Conservation (phyloP, 1,140 invertebrate genomes). For the Arctopsyche grandis region DNA sequence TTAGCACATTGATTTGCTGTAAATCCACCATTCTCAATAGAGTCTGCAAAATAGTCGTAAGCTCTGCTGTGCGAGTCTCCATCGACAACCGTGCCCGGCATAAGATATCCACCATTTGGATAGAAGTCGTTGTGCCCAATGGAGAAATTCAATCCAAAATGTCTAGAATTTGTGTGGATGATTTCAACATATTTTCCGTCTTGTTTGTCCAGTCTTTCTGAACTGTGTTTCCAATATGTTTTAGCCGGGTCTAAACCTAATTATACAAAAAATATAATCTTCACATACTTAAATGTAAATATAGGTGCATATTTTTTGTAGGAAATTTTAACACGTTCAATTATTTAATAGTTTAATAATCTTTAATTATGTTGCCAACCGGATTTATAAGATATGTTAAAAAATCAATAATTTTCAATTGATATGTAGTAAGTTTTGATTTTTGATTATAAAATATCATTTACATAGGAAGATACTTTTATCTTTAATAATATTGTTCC, state of each 20-base stretch:
- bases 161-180: constrained; percentile 26
- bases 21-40: constrained; percentile 41
- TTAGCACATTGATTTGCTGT: constrained; percentile 37
- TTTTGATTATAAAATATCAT: no score
- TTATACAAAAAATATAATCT: not conserved
- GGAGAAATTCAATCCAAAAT: not conserved
- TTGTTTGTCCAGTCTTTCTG: constrained; percentile 11
- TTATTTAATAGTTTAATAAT: no score
- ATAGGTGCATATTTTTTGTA: not conserved
- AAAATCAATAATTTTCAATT: no score
- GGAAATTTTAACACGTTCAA: not conserved
- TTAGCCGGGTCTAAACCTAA: constrained; percentile 38
- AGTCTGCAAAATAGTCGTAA: constrained; percentile 41
- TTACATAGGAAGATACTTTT: no score
- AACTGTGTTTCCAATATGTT: constrained; percentile 10
- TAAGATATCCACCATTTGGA: constrained; percentile 18
- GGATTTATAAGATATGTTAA: no score
- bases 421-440: no score
- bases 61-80: constrained; percentile 32
- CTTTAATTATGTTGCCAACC: no score
- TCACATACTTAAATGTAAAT: not conserved
- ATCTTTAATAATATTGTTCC: no score
- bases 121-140: constrained; percentile 42
- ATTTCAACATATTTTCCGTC: constrained; percentile 40
- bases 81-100: constrained; percentile 13